These are phyloP conservation scores for Sula dactylatra DNA, from an alignment of 2,113 vertebrate species.

Conservation along the genomic window DNA sequence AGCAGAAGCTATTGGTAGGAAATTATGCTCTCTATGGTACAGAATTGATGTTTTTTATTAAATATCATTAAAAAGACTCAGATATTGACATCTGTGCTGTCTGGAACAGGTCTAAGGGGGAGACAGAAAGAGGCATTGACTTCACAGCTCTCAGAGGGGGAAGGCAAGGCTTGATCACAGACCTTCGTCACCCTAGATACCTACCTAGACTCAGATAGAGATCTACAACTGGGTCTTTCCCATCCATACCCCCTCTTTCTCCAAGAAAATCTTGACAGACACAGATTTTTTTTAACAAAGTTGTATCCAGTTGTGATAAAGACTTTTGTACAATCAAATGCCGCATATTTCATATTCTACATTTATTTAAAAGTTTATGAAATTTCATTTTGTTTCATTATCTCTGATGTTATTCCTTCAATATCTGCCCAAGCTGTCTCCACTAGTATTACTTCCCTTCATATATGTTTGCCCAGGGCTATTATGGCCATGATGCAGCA, in stretches of 20 bases:
- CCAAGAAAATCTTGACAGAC: neutral
- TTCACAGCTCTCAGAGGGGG: neutral
- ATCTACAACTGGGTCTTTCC: neutral
- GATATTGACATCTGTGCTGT: neutral
- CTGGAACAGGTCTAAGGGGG: neutral
- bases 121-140: neutral
- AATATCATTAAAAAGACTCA: neutral
- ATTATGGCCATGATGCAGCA: neutral
- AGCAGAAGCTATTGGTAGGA: neutral
- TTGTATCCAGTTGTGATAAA: neutral
- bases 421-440: neutral
- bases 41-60: neutral
- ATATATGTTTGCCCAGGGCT: neutral
- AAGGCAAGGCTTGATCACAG: neutral
- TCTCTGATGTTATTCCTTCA: neutral
- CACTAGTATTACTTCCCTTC: neutral
- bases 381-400: neutral
- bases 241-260: neutral
- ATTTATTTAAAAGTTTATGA: neutral
- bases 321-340: neutral
- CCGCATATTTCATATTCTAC: neutral
- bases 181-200: fast-evolving
- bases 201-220: neutral
- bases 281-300: neutral
- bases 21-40: neutral